phyloP scores from a whole-genome alignment of 2,888 invertebrate species.

The Empis livida region DNA sequence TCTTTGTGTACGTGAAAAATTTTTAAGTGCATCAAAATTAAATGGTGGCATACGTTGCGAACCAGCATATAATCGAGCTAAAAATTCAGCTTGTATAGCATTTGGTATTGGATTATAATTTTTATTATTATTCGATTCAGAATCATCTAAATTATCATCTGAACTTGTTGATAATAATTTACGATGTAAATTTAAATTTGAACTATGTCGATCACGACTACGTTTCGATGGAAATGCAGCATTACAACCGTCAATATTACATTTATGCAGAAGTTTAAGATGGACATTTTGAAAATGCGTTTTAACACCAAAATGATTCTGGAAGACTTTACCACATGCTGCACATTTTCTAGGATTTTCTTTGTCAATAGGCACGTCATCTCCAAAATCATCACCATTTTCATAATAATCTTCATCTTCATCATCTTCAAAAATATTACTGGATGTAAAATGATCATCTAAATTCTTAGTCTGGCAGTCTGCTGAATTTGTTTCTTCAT shows the following conservation, averaged over 20 bases:
- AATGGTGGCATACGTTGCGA: slow-evolving; percentile 46
- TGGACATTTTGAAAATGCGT: slow-evolving; percentile 94
- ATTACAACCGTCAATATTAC: slow-evolving; percentile 87
- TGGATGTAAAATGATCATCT: slow-evolving; percentile 43
- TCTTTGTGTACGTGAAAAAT: slow-evolving; percentile 15
- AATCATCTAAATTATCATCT: slow-evolving; percentile 37
- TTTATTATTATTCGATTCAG: slow-evolving; percentile 34
- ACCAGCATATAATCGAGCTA: slow-evolving; percentile 65
- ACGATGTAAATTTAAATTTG: slow-evolving; percentile 81
- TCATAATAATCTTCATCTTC: slow-evolving; percentile 60
- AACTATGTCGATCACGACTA: slow-evolving; percentile 83
- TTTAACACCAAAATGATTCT: slow-evolving; percentile 85
- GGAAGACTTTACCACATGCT: slow-evolving; percentile 85
- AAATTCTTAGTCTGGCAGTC: background rate
- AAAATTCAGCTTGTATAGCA: slow-evolving; percentile 63
- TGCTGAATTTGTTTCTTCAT: slow-evolving; percentile 41
- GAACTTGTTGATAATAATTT: slow-evolving; percentile 68
- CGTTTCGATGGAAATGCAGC: slow-evolving; percentile 90
- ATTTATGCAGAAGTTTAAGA: slow-evolving; percentile 89
- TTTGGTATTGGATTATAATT: slow-evolving; percentile 41
- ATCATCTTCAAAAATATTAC: slow-evolving; percentile 39
- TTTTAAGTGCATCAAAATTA: slow-evolving; percentile 52
- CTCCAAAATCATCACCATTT: slow-evolving; percentile 48
- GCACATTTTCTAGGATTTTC: slow-evolving; percentile 85
- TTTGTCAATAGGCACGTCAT: slow-evolving; percentile 80